Evolutionary conservation across 1,140 invertebrate genomes (phyloP), one percentile per base, ranked within the genome.

Genomic region (Spodoptera litura): DNA sequence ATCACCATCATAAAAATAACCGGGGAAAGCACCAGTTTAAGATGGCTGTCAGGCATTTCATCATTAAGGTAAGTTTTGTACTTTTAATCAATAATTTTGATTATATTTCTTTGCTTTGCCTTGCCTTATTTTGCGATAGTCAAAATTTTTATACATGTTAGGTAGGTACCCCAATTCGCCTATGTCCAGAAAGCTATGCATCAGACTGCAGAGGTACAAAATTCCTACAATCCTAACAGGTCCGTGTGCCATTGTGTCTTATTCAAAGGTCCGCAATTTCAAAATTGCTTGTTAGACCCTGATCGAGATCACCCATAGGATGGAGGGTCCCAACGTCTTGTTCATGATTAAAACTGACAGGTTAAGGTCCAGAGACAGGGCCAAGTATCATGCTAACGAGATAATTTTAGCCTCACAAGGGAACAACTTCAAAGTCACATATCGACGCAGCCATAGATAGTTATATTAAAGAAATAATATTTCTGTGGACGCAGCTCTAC

Each of bases 21-120:
- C 44, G 4, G 64, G 27, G 10, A 71, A 53, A 56, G 25, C 8
- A 15, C n/a, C 9, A 6, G 35, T 49, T 44, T 12, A 80, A 82
- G 44, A 85, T 85, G 83, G 58, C 75, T 13, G 35, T 64, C n/a
- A 78, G 25, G 73, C 49, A 59, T 62, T 35, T 82, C 70, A 76
- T 71, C 35, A 51, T 82, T 10, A 76, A 78, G 83, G 83, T 84
- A 79, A 82, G 27, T 11, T 55, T 72, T 15, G 9, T 35, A 35
- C 9, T 13, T 53, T 13, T 53, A n/a, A n/a, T 56, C 8, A 56
- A 6, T 56, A 9, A 8, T 56, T 3, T 10, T 20, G 5, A 20
- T 20, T 20, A 20, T 20, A 0, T 20, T 20, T 20, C 20, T 31
- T 44, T 25, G 55, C 55, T 25, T 20, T 56, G 55, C 55, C 20